A percentile compares a stretch with the other conserved stretches of the same genome.
Conservation (phyloP, 2,888 invertebrate genomes). For the Tipula confusa region DNA sequence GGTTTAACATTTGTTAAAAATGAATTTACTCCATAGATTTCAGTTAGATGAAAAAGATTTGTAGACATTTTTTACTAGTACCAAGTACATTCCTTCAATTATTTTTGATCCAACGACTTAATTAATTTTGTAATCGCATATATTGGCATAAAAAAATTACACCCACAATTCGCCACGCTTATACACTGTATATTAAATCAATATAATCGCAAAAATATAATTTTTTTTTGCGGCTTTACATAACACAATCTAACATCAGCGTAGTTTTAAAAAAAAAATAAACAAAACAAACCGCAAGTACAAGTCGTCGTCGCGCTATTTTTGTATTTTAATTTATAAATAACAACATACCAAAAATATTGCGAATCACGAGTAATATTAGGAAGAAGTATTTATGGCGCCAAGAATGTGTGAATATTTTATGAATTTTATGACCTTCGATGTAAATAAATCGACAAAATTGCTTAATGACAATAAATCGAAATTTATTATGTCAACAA, state of each 20-base stretch:
- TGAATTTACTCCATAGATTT: too few relatives aligned
- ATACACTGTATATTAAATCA: neutral
- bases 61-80: too few relatives aligned
- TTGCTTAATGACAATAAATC: neutral
- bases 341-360: neutral
- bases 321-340: neutral
- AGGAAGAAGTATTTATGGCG: slow-evolving; percentile 12
- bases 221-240: neutral
- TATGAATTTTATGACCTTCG: neutral
- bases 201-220: neutral
- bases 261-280: neutral
- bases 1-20: too few relatives aligned
- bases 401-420: neutral
- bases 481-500: neutral
- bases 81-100: too few relatives aligned
- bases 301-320: neutral
- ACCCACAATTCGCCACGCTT: neutral
- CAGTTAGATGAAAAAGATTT: too few relatives aligned
- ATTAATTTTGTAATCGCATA: neutral
- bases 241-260: neutral
- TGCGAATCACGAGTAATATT: neutral
- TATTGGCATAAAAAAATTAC: neutral
- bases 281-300: neutral
- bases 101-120: neutral
- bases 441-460: neutral